Conservation (phyloP, 2,888 invertebrate species). For the Phyllotreta cruciferae region DNA sequence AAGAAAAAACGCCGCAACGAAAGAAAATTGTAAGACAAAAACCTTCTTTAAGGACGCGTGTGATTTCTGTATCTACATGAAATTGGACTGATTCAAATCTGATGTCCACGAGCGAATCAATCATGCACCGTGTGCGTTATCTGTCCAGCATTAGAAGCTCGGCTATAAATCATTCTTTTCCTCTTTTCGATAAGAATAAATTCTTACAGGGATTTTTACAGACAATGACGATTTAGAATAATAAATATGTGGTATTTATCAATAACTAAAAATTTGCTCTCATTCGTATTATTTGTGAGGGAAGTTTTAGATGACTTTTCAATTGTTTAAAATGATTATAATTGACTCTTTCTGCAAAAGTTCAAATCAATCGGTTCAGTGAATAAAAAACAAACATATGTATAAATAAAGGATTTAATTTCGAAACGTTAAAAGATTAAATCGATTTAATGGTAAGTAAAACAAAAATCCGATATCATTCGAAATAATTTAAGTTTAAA, state of each 20-base stretch:
- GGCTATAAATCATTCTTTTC: conserved; percentile 35
- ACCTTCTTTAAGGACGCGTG: conserved; percentile 49
- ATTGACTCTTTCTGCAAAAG: too few relatives aligned
- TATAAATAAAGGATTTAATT: too few relatives aligned
- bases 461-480: too few relatives aligned
- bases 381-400: too few relatives aligned
- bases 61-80: conserved; percentile 52
- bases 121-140: conserved; percentile 52
- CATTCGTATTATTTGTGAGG: too few relatives aligned
- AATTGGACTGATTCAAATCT: conserved; percentile 55
- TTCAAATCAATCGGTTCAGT: too few relatives aligned
- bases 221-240: neutral
- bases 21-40: conserved; percentile 55
- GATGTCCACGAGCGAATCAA: conserved; percentile 56
- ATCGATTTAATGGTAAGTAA: too few relatives aligned
- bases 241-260: neutral
- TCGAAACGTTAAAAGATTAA: too few relatives aligned
- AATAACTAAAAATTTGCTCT: neutral
- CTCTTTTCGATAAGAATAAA: conserved; percentile 34
- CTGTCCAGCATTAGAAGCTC: conserved; percentile 34
- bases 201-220: conserved; percentile 8
- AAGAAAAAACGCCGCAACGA: conserved; percentile 48
- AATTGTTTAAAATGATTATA: too few relatives aligned
- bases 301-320: too few relatives aligned
- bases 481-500: neutral